Conservation (phyloP, 1,140 invertebrate genomes). For the Drosophila funebris region DNA sequence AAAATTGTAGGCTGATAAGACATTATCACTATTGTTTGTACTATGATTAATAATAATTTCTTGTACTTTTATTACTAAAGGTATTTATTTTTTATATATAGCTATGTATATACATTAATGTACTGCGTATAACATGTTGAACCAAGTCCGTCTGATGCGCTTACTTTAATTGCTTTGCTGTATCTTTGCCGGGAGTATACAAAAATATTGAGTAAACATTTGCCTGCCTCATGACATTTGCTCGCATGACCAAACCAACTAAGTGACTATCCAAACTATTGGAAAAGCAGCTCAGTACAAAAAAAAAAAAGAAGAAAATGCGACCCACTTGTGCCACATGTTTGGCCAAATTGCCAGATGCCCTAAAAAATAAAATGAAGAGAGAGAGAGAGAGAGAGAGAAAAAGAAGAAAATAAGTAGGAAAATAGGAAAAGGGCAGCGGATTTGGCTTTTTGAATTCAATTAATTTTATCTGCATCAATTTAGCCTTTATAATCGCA, state of each 20-base stretch:
- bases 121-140: too few relatives aligned
- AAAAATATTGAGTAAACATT: constrained; percentile 13
- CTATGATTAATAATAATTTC: constrained; percentile 30
- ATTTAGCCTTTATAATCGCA: constrained; percentile 80
- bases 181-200: not conserved
- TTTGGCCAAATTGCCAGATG: constrained; percentile 28
- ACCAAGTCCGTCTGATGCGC: too few relatives aligned
- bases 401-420: constrained; percentile 49
- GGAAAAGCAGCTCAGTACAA: constrained; percentile 12
- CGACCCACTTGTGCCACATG: constrained; percentile 35
- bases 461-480: constrained; percentile 81
- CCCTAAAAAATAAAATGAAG: constrained; percentile 30
- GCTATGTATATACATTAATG: not conserved
- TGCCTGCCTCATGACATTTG: constrained; percentile 16
- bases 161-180: not conserved
- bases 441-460: constrained; percentile 78
- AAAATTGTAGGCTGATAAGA: not conserved
- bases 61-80: not conserved
- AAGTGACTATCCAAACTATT: constrained; percentile 37
- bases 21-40: constrained; percentile 13
- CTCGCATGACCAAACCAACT: constrained; percentile 41
- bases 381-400: too few relatives aligned
- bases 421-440: constrained; percentile 58
- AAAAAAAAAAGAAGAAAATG: constrained; percentile 9
- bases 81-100: not conserved